Base-by-base conservation (phyloP, 2,797 vertebrate species). In the Cetoscarus ocellatus region DNA sequence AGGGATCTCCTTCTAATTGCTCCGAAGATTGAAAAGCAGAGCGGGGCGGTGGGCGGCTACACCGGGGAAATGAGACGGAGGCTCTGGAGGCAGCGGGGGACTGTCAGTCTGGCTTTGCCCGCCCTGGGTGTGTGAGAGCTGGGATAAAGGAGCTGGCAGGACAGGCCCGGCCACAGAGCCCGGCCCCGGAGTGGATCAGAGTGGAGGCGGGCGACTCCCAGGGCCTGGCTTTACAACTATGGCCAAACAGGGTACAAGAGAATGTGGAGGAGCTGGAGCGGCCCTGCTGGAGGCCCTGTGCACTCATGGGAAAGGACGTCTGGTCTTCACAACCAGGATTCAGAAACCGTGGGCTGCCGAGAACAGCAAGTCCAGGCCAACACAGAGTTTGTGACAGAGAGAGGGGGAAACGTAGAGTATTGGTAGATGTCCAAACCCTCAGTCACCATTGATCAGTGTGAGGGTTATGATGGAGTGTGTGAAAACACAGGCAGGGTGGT, bases 1-100 rank as follows among this genome's bases (percentile, higher is more conserved):
- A 87, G 77, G 83, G 87, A 91, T 93, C 91, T 89, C 90, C 84
- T 82, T 91, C 90, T 93, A 92, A 92, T 93, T 92, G 91, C 90
- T 73, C 84, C 70, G 53, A 73, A 88, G 90, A 91, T 88, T 92
- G 92, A 91, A 92, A 93, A 91, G 86, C 86, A 18, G 86, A 82
- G 86, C 79, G 83, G 82, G 83, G 70, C 47, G 81, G 81, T 84
- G 82, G 86, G 87, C 68, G 69, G 85, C 88, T 82, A 61, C 77
- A 14, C 5, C 54, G 67, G 86, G 79, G 84, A 87, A 91, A 87
- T 83, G 86, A 90, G 88, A 89, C 60, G 66, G 77, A 87, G 86
- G 86, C 87, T 90, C 86, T 64, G 70, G 79, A 90, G 91, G 87
- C 92, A 87, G 88, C 90, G 88, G 92, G 92, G 88, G 87, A 90